Conservation (phyloP, 2,888 invertebrate genomes). For the Allophyes oxyacanthae region DNA sequence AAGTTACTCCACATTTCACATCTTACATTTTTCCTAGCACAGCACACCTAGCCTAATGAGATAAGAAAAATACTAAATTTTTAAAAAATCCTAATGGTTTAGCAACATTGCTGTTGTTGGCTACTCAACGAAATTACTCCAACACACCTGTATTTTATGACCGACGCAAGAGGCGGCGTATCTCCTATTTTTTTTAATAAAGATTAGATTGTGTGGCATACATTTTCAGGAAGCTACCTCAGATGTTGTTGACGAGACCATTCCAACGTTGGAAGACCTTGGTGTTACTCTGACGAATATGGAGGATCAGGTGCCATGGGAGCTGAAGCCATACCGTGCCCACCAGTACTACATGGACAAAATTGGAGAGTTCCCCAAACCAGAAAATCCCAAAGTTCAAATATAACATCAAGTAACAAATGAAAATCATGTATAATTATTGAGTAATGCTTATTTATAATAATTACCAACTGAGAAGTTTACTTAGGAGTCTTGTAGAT, state of each 20-base stretch:
- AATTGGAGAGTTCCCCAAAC: conserved; percentile 92
- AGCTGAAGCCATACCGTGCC: conserved; percentile 92
- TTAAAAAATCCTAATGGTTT: no score
- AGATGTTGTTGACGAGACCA: conserved; percentile 90
- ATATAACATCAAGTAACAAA: conserved; percentile 14
- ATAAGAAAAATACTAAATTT: no score
- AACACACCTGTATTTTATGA: not conserved
- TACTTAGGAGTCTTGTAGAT: conserved; percentile 52
- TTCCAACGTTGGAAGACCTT: conserved; percentile 96
- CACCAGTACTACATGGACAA: conserved; percentile 93
- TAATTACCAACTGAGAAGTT: conserved; percentile 18
- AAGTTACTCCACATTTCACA: no score
- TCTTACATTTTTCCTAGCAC: no score
- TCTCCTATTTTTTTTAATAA: no score
- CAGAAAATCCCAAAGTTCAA: conserved; percentile 90
- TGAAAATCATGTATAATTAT: conserved; percentile 34
- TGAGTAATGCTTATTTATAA: conserved; percentile 19
- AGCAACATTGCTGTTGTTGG: no score
- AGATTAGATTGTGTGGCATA: no score
- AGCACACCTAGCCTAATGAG: no score
- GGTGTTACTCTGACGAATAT: conserved; percentile 93
- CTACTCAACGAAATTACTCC: no score
- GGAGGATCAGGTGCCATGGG: conserved; percentile 96
- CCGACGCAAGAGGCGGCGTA: no score
- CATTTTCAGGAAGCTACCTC: conserved; percentile 92